phyloP scores from a whole-genome alignment of 2,888 invertebrate genomes.

The Metopia argyrocephala region DNA sequence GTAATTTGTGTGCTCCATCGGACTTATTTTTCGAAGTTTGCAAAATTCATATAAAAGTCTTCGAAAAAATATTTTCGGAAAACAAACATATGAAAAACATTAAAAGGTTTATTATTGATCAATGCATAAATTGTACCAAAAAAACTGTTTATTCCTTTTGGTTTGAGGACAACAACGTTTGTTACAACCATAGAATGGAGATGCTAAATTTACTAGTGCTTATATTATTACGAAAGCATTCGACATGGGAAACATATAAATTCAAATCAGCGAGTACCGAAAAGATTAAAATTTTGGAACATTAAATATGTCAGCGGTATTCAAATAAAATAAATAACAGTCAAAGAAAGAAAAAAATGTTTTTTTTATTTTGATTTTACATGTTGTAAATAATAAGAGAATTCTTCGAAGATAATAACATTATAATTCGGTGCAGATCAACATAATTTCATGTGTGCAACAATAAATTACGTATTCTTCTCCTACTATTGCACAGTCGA shows the following conservation, averaged over 20 bases:
- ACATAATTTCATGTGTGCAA: too few relatives aligned
- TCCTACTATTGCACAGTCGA: too few relatives aligned
- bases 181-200: not conserved
- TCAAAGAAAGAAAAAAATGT: too few relatives aligned
- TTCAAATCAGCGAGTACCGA: not conserved
- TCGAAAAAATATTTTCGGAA: slow-evolving; percentile 3
- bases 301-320: too few relatives aligned
- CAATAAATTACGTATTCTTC: too few relatives aligned
- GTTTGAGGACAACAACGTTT: not conserved
- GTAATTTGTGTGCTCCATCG: slow-evolving; percentile 1
- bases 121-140: not conserved
- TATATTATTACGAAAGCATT: not conserved
- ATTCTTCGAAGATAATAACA: too few relatives aligned
- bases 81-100: not conserved
- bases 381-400: too few relatives aligned
- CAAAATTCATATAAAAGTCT: too few relatives aligned
- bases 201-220: not conserved
- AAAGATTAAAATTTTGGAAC: not conserved
- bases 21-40: not conserved
- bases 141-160: not conserved
- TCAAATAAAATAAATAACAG: too few relatives aligned
- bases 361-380: too few relatives aligned
- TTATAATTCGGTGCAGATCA: too few relatives aligned
- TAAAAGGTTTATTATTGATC: not conserved
- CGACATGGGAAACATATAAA: not conserved